Evolutionary conservation across 2,888 invertebrate genomes (phyloP).

Genomic region (Cheilosia pagana): DNA sequence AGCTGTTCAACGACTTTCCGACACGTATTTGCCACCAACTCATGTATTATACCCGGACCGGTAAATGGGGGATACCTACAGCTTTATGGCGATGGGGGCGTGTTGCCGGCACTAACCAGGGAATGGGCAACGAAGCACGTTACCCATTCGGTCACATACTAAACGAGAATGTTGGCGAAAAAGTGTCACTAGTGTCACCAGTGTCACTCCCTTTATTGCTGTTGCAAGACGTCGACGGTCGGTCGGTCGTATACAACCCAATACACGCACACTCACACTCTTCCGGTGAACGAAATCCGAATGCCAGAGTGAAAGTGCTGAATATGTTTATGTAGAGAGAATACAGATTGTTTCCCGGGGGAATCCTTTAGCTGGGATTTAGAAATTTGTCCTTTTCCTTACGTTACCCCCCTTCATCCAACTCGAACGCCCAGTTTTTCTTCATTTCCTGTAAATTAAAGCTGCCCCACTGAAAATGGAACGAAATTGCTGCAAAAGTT

Average conservation of each 20-base stretch:
- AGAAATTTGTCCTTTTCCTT: conserved; percentile 57
- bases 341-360: conserved; percentile 68
- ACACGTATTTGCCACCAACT: conserved; percentile 70
- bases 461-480: conserved; percentile 70
- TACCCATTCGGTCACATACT: conserved; percentile 73
- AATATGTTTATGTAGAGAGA: conserved; percentile 56
- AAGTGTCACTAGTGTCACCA: conserved; percentile 73
- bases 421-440: conserved; percentile 68
- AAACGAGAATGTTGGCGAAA: conserved; percentile 75
- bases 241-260: conserved; percentile 26
- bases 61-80: background rate
- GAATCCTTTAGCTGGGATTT: conserved; percentile 72
- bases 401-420: background rate
- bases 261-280: conserved; percentile 20
- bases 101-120: conserved; percentile 26
- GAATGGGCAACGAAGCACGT: conserved; percentile 67
- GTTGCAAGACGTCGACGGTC: conserved; percentile 67
- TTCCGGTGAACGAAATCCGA: conserved; percentile 17
- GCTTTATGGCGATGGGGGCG: conserved; percentile 46
- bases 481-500: conserved; percentile 45
- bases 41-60: conserved; percentile 36
- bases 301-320: conserved; percentile 70
- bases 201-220: conserved; percentile 74
- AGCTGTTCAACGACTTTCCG: conserved; percentile 67
- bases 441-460: conserved; percentile 62